Evolutionary conservation across 2,888 invertebrate species (phyloP), one percentile per base, ranked within the genome.

Genomic region (Ditula angustiorana): DNA sequence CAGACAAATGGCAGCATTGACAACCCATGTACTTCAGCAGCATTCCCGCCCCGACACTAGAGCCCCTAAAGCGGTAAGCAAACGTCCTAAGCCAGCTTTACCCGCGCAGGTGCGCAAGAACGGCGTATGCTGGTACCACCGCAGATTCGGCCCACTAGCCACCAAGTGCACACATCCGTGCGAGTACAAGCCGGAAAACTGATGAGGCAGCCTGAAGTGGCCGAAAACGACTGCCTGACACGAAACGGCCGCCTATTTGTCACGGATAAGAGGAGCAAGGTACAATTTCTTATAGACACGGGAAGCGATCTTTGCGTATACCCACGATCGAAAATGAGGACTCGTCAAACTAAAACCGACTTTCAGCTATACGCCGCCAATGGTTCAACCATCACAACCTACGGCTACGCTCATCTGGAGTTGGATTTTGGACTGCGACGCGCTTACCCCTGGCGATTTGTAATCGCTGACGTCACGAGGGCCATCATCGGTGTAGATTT

Each of bases 401-500:
- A 76, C 58, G 80, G 78, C 1, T 67, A 28, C 3, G 58, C 66
- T 0, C 52, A 63, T 1, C 26, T 77, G 0, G 60, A 67, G 0
- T 41, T 81, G 0, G 73, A 78, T 35, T 55, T 83, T 3, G 77
- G 78, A 1, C 64, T 81, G 0, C 73, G 76, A 4, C 71, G 78
- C 4, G 68, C 62, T 1, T 78, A 74, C 26, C 35, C 63, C 0
- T 81, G 79, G 78, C 67, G 68, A 8, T 82, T 81, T 62, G 63
- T 78, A 0, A 67, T 82, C 5, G 81, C 79, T 0, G 75, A 80
- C 33, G 74, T 79, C 0, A 59, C 74, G 0, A 73, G 69, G 24
- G 75, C 81, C 0, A 81, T 82, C 10, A 78, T 81, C n/a, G 76
- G 78, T 0, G 77, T 71, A 4, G 78, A 80, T 65, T 80, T 83